phyloP scores from a whole-genome alignment of 2,113 vertebrate species.

The Acanthisitta chloris region DNA sequence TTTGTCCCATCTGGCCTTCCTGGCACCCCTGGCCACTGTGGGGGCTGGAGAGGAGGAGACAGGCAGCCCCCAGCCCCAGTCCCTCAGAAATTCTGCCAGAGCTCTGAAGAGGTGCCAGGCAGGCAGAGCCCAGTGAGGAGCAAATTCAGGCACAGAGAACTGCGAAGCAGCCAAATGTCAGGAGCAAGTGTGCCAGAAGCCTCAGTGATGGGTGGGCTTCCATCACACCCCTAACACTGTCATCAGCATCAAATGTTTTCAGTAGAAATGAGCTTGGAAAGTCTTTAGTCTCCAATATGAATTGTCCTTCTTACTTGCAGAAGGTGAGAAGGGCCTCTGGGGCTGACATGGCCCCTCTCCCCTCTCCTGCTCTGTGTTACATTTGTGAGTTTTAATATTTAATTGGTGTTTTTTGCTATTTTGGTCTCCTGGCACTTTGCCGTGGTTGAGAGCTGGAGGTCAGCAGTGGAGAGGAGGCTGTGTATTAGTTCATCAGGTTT shows the following conservation, averaged over 20 bases:
- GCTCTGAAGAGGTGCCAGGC: background rate
- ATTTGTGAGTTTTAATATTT: constrained; percentile 35
- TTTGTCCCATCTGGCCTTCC: background rate
- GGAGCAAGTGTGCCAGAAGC: background rate
- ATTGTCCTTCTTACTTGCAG: constrained; percentile 21
- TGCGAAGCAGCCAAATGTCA: background rate
- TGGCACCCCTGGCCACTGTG: background rate
- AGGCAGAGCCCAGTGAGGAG: background rate
- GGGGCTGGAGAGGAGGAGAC: background rate
- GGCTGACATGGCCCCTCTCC: background rate
- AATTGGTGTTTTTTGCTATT: constrained; percentile 1
- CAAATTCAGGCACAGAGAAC: background rate
- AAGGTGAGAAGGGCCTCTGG: background rate
- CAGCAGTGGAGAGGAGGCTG: background rate
- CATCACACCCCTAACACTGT: background rate
- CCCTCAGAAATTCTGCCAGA: background rate
- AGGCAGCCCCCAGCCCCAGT: background rate
- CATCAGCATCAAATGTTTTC: constrained; percentile 11
- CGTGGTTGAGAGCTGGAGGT: background rate
- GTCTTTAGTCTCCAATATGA: constrained; percentile 2
- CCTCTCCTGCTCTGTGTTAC: background rate
- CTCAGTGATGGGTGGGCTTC: background rate
- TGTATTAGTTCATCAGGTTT: background rate
- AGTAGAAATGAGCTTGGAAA: background rate
- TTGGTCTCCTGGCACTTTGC: background rate